A percentile compares a stretch with the other conserved stretches of the same genome.
These are phyloP conservation scores for Branchinecta sandiegonensis DNA, from an alignment of 2,888 invertebrate genomes.

Conservation along the genomic window DNA sequence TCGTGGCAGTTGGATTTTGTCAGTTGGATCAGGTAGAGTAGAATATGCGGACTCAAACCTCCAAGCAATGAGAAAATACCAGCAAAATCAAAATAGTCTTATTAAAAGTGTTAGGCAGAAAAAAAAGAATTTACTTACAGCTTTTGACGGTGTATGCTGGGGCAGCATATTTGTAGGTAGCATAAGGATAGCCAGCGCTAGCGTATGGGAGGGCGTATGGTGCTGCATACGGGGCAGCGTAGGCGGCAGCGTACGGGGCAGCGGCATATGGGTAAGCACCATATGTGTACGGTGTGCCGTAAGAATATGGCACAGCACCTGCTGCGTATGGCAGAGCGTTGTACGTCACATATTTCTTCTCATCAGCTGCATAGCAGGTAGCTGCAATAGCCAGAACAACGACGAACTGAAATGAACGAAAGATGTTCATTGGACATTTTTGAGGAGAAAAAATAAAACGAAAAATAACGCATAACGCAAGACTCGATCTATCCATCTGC, in stretches of 20 bases:
- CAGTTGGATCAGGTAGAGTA: too few relatives aligned
- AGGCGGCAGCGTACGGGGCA: neutral
- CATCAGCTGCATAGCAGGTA: slow-evolving; percentile 1
- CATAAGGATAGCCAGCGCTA: neutral
- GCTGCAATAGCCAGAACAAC: neutral
- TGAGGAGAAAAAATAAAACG: too few relatives aligned
- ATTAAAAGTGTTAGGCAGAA: too few relatives aligned
- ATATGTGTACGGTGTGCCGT: too few relatives aligned
- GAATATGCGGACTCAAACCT: too few relatives aligned
- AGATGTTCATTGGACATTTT: too few relatives aligned
- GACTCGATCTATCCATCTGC: too few relatives aligned
- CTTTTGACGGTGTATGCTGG: slow-evolving; percentile 7
- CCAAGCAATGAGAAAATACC: too few relatives aligned
- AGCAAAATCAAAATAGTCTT: too few relatives aligned
- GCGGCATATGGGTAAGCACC: neutral
- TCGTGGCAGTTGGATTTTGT: too few relatives aligned
- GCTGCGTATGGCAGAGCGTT: neutral
- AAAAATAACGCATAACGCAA: too few relatives aligned
- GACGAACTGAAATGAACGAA: neutral
- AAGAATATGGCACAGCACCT: neutral
- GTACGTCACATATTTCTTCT: slow-evolving; percentile 1
- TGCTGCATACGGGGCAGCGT: too few relatives aligned
- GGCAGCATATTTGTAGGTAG: neutral
- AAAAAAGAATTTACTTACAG: neutral
- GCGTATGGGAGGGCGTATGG: slow-evolving; percentile 3